phyloP scores from a whole-genome alignment of 2,888 invertebrate genomes.

The Lydus trimaculatus region DNA sequence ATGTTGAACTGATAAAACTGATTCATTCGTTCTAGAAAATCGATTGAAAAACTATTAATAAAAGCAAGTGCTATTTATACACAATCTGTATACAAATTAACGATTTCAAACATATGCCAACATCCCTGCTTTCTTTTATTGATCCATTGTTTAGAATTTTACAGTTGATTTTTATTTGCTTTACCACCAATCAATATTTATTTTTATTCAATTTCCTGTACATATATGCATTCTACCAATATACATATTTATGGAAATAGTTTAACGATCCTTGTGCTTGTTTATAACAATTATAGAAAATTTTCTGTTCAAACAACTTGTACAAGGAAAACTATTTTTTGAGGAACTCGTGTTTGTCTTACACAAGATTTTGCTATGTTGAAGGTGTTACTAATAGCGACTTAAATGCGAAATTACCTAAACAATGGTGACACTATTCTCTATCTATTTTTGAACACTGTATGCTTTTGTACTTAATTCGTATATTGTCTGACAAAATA shows the following conservation, averaged over 20 bases:
- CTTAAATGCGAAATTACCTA: too few relatives aligned
- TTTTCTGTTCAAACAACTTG: too few relatives aligned
- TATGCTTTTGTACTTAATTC: too few relatives aligned
- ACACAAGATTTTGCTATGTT: too few relatives aligned
- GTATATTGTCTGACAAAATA: too few relatives aligned
- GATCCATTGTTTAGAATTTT: background rate
- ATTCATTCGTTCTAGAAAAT: background rate
- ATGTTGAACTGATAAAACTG: background rate
- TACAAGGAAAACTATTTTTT: background rate
- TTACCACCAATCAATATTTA: background rate
- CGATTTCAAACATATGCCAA: conserved; percentile 1
- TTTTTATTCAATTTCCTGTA: background rate
- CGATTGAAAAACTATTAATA: background rate
- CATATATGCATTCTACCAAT: background rate
- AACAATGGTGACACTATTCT: too few relatives aligned
- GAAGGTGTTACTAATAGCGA: too few relatives aligned
- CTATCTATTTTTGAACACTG: too few relatives aligned
- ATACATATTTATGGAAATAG: too few relatives aligned
- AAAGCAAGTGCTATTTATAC: background rate
- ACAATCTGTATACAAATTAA: background rate
- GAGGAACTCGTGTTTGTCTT: too few relatives aligned
- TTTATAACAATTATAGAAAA: too few relatives aligned
- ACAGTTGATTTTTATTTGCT: background rate
- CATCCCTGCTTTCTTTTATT: conserved; percentile 1
- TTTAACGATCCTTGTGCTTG: too few relatives aligned